phyloP scores from a whole-genome alignment of 2,888 invertebrate genomes.

The Steinernema scapterisci region DNA sequence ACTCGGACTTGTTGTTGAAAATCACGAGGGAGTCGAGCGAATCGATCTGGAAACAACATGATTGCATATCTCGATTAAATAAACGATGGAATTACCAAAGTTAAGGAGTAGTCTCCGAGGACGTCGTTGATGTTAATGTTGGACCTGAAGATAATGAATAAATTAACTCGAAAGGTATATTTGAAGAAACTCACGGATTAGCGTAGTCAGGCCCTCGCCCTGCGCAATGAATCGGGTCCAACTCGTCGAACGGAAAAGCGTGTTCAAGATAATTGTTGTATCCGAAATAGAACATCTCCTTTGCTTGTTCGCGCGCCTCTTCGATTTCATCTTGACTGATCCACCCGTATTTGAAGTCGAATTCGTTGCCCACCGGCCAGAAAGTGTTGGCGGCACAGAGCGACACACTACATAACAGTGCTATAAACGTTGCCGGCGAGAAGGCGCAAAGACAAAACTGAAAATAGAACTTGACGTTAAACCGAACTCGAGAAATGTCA shows the following conservation, averaged over 20 bases:
- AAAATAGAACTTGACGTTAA: neutral
- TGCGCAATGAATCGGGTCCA: conserved; percentile 74
- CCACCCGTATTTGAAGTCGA: conserved; percentile 35
- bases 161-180: neutral
- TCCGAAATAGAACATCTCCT: conserved; percentile 64
- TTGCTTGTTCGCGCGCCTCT: conserved; percentile 49
- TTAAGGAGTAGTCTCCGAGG: conserved; percentile 74
- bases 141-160: conserved; percentile 69
- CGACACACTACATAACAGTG: neutral
- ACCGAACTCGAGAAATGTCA: no score
- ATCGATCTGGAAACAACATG: conserved; percentile 69
- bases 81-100: conserved; percentile 66
- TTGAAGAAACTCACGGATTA: conserved; percentile 71
- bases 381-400: neutral
- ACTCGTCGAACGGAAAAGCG: conserved; percentile 75
- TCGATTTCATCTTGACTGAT: conserved; percentile 69
- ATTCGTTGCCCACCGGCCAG: conserved; percentile 27
- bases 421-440: neutral
- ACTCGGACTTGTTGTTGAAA: conserved; percentile 70
- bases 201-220: conserved; percentile 75
- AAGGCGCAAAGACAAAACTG: neutral
- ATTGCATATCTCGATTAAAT: neutral
- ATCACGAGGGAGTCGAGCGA: conserved; percentile 74
- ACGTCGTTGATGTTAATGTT: conserved; percentile 77
- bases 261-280: conserved; percentile 75